phyloP scores from a whole-genome alignment of 1,140 invertebrate genomes.

The Sesamia nonagrioides region DNA sequence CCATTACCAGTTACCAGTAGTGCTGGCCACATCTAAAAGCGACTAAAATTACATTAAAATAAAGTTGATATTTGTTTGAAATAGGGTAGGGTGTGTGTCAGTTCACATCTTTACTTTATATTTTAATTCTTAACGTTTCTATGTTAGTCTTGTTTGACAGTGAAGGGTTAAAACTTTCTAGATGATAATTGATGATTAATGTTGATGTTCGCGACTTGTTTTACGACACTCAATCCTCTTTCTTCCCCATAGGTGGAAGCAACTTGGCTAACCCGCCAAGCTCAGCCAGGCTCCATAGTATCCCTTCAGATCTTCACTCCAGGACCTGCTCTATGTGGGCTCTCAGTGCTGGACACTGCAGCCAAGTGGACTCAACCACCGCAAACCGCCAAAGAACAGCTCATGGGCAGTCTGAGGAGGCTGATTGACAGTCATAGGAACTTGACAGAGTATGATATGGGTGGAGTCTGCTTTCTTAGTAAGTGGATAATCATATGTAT shows the following conservation, averaged over 20 bases:
- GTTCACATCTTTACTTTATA: no score
- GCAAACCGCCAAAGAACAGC: slow-evolving; percentile 56
- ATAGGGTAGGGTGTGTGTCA: no score
- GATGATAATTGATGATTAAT: no score
- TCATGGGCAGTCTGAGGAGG: slow-evolving; percentile 61
- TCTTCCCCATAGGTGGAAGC: slow-evolving; percentile 65
- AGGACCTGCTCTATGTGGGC: slow-evolving; percentile 77
- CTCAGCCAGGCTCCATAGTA: slow-evolving; percentile 65
- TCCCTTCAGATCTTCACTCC: slow-evolving; percentile 67
- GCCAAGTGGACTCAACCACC: slow-evolving; percentile 64
- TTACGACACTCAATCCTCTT: no score
- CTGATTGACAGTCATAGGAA: slow-evolving; percentile 74
- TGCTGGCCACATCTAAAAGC: no score
- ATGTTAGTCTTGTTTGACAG: no score
- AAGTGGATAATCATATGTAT: slow-evolving; percentile 59
- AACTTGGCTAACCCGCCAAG: slow-evolving; percentile 66
- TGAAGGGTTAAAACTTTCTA: no score
- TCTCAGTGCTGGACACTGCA: slow-evolving; percentile 72
- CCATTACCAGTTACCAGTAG: no score
- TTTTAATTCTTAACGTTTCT: no score
- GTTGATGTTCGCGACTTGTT: no score
- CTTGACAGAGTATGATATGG: slow-evolving; percentile 73
- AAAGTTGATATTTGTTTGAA: no score
- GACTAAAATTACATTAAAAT: no score
- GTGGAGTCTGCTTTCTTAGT: slow-evolving; percentile 74